A percentile compares a stretch with the other conserved stretches of the same genome.
phyloP scores from a whole-genome alignment of 2,888 invertebrate species.

The Oxytorus armatus region DNA sequence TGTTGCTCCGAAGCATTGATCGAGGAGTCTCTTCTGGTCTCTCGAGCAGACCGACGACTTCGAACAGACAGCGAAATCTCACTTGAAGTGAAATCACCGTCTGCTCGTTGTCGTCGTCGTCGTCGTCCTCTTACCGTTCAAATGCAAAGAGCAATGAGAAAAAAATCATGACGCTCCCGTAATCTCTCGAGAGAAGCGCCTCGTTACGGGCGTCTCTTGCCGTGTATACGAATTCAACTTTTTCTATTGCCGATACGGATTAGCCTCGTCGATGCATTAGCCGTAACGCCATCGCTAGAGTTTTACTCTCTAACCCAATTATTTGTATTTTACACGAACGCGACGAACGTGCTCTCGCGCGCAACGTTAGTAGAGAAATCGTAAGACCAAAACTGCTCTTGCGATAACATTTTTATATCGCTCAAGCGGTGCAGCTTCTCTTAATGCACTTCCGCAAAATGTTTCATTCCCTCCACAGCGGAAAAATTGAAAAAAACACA shows the following conservation, averaged over 20 bases:
- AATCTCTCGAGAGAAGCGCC: slow-evolving; percentile 49
- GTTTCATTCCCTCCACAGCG: too few species aligned
- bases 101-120: slow-evolving; percentile 3
- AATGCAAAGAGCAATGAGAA: slow-evolving; percentile 44
- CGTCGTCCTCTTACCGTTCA: slow-evolving; percentile 13
- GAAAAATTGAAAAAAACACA: too few species aligned
- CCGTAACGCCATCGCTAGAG: slow-evolving; percentile 34
- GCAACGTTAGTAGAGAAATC: slow-evolving; percentile 43
- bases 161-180: slow-evolving; percentile 51
- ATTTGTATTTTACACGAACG: slow-evolving; percentile 17
- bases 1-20: slow-evolving; percentile 25
- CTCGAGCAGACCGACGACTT: slow-evolving; percentile 24
- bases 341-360: not conserved
- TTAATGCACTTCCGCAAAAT: too few species aligned
- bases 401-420: too few species aligned
- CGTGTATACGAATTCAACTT: not conserved
- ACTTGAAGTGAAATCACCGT: slow-evolving; percentile 58
- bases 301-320: slow-evolving; percentile 46
- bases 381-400: too few species aligned
- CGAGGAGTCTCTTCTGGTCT: slow-evolving; percentile 9
- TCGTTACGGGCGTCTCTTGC: not conserved
- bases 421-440: too few species aligned
- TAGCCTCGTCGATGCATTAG: not conserved
- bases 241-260: not conserved
- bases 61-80: slow-evolving; percentile 47